Percentiles rank a stretch among this genome's conserved stretches.
Conservation (phyloP, 2,797 vertebrate genomes). For the Chromis chromis region DNA sequence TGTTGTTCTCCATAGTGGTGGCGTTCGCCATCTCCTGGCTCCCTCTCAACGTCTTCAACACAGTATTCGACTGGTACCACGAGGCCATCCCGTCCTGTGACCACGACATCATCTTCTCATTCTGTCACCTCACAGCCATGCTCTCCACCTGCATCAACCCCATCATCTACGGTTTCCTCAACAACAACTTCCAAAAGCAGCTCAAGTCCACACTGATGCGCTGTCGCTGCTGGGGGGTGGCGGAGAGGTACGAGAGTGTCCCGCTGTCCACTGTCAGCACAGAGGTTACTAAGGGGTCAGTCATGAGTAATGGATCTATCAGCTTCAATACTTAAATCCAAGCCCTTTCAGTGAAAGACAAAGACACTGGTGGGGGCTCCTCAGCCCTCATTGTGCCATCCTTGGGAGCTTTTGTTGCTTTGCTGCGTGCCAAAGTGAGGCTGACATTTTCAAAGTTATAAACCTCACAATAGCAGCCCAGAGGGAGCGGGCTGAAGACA, state of each 20-base stretch:
- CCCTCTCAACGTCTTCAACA: conserved; percentile 88
- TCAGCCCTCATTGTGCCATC: conserved; percentile 44
- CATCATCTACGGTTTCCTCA: conserved; percentile 91
- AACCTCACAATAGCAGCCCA: conserved; percentile 46
- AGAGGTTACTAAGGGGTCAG: conserved; percentile 87
- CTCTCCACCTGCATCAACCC: conserved; percentile 89
- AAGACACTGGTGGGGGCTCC: conserved; percentile 19
- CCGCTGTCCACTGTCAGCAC: conserved; percentile 89
- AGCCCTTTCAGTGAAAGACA: conserved; percentile 37
- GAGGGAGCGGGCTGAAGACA: conserved; percentile 38
- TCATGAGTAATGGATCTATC: conserved; percentile 84
- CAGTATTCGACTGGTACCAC: conserved; percentile 89
- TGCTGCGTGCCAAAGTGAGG: conserved; percentile 31
- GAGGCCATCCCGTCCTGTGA: conserved; percentile 83
- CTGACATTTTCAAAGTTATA: conserved; percentile 57
- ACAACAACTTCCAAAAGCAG: conserved; percentile 91
- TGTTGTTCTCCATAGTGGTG: conserved; percentile 86
- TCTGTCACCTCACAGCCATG: conserved; percentile 89
- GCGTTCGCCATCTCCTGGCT: conserved; percentile 88
- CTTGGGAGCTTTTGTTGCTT: conserved; percentile 47
- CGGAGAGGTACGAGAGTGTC: conserved; percentile 87
- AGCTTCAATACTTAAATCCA: conserved; percentile 71
- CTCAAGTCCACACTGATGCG: conserved; percentile 84
- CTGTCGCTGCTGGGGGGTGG: conserved; percentile 84
- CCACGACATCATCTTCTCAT: conserved; percentile 87